Evolutionary conservation across 1,140 invertebrate species (phyloP).

Genomic region (Euura saliciscinereae): DNA sequence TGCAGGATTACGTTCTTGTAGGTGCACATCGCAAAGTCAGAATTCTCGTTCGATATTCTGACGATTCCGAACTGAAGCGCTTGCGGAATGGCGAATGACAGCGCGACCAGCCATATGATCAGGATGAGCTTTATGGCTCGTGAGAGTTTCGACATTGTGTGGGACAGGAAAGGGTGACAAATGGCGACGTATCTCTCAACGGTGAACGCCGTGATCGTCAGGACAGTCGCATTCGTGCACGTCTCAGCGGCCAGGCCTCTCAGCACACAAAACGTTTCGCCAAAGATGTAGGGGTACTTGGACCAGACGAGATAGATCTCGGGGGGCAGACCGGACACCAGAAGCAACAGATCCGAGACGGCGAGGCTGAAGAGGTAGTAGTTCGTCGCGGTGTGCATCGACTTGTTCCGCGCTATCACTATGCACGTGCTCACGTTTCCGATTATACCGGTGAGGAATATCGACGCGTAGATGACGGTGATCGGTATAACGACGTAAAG

Average conservation of each 20-base stretch:
- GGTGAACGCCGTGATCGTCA: conserved; percentile 91
- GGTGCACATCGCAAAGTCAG: conserved; percentile 24
- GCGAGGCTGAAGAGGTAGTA: conserved; percentile 89
- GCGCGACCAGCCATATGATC: conserved; percentile 60
- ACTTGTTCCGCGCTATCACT: conserved; percentile 80
- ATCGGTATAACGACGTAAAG: conserved; percentile 66
- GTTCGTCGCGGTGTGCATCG: conserved; percentile 86
- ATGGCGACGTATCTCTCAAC: conserved; percentile 86
- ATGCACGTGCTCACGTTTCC: conserved; percentile 87
- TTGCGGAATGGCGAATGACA: conserved; percentile 58
- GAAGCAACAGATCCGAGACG: conserved; percentile 84
- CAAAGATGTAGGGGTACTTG: conserved; percentile 76
- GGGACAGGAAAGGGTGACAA: conserved; percentile 76
- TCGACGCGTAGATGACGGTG: conserved; percentile 74
- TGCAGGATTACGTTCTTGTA: conserved; percentile 29
- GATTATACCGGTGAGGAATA: conserved; percentile 80
- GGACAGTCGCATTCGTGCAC: conserved; percentile 87
- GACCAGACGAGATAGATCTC: conserved; percentile 84
- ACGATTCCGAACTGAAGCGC: conserved; percentile 46
- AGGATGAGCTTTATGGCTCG: conserved; percentile 61
- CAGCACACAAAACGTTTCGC: conserved; percentile 76
- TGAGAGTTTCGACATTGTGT: conserved; percentile 57
- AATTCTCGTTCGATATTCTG: conserved; percentile 22
- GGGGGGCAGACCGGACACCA: conserved; percentile 76
- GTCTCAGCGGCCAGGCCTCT: conserved; percentile 79